phyloP scores from a whole-genome alignment of 2,888 invertebrate species.

The Psylliodes chrysocephalus region DNA sequence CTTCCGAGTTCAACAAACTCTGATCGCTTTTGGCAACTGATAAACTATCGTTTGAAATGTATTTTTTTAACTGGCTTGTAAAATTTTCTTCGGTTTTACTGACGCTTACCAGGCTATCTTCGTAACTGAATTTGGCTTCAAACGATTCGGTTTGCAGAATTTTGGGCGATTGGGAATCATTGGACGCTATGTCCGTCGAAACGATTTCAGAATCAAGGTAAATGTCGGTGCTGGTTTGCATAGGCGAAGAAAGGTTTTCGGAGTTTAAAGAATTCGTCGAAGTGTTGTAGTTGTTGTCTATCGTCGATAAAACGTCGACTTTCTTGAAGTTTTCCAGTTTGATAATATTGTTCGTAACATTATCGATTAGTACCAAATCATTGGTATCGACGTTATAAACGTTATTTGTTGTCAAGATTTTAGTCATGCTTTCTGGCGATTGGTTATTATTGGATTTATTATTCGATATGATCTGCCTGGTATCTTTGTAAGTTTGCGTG shows the following conservation, averaged over 20 bases:
- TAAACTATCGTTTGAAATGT: constrained; percentile 60
- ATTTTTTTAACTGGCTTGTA: constrained; percentile 36
- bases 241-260: constrained; percentile 65
- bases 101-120: constrained; percentile 26
- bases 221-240: constrained; percentile 66
- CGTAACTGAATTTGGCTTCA: constrained; percentile 43
- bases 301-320: constrained; percentile 49
- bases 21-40: constrained; percentile 63
- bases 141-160: constrained; percentile 50
- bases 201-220: constrained; percentile 63
- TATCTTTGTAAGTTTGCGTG: constrained; percentile 36
- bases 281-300: constrained; percentile 61
- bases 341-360: constrained; percentile 56
- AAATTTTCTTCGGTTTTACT: constrained; percentile 3
- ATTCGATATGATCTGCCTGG: constrained; percentile 17
- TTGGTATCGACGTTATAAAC: constrained; percentile 49
- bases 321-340: constrained; percentile 56
- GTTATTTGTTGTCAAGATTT: constrained; percentile 33
- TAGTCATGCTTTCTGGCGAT: constrained; percentile 39
- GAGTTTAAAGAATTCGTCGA: constrained; percentile 64
- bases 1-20: constrained; percentile 60
- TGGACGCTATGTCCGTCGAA: constrained; percentile 62
- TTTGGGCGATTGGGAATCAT: constrained; percentile 64
- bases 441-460: constrained; percentile 47
- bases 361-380: constrained; percentile 54